A percentile compares a stretch with the other conserved stretches of the same genome.
Conservation (phyloP, 64 coral and sea anemone genomes). For the Platygyra sinensis region DNA sequence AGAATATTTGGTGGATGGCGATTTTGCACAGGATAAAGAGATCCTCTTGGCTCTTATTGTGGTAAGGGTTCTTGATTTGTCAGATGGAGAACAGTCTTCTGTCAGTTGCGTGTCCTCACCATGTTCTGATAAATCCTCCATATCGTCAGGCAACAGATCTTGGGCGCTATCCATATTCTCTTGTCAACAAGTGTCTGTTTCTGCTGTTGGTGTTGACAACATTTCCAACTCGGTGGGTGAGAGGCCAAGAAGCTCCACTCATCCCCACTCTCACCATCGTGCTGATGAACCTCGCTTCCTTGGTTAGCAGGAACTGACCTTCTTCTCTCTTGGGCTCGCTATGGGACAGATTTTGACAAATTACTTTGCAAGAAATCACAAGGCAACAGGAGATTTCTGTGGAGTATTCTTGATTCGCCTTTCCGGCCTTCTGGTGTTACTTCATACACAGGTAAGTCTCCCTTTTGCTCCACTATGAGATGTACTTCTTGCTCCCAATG, state of each 20-base stretch:
- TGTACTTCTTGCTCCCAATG: neutral
- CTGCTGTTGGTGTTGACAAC: neutral
- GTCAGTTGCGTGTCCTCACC: neutral
- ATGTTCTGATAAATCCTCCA: neutral
- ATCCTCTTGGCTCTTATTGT: neutral
- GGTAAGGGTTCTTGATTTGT: neutral
- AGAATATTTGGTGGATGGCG: conserved; percentile 9
- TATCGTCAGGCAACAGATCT: neutral
- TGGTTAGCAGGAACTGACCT: neutral
- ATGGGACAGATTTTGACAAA: neutral
- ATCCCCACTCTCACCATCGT: neutral
- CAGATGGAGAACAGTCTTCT: neutral
- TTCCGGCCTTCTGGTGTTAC: neutral
- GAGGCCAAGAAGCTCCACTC: neutral
- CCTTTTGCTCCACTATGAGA: neutral
- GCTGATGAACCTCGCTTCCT: neutral
- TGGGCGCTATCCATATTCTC: neutral
- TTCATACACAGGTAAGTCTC: neutral
- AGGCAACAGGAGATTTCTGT: neutral
- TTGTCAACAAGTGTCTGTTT: neutral
- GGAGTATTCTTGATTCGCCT: neutral
- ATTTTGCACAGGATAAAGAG: conserved; percentile 5
- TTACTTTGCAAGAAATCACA: neutral
- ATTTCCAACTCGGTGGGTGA: neutral
- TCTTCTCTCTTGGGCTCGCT: neutral